Evolutionary conservation across 2,113 vertebrate species (phyloP).

Genomic region (Oriolus oriolus): DNA sequence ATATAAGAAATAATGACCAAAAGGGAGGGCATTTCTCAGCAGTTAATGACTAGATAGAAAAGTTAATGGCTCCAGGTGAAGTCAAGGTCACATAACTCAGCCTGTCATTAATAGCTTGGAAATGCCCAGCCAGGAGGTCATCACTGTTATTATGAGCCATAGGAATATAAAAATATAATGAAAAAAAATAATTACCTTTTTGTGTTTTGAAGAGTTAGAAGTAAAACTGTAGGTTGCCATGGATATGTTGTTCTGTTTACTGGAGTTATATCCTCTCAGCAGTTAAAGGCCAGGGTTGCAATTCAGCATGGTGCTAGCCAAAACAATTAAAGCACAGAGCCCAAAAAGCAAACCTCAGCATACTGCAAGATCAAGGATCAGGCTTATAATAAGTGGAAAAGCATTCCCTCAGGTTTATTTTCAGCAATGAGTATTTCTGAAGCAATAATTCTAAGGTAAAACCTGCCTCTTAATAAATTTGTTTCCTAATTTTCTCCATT

Average conservation of each 20-base stretch:
- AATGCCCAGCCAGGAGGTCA: constrained; percentile 60
- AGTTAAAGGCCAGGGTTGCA: constrained; percentile 18
- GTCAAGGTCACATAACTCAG: constrained; percentile 54
- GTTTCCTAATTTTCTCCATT: background rate
- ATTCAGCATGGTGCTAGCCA: constrained; percentile 38
- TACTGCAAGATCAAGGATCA: constrained; percentile 7
- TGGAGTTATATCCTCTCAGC: background rate
- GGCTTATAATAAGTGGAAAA: constrained; percentile 2
- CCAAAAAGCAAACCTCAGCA: constrained; percentile 28
- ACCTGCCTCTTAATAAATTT: background rate
- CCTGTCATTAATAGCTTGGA: constrained; percentile 52
- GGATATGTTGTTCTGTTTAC: constrained; percentile 57
- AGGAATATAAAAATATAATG: constrained; percentile 45
- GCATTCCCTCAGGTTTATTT: background rate
- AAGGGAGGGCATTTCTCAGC: constrained; percentile 48
- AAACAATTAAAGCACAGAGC: constrained; percentile 20
- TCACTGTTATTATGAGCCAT: constrained; percentile 33
- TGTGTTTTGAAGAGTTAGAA: constrained; percentile 47
- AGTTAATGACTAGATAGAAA: constrained; percentile 61
- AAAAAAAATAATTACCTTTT: constrained; percentile 49
- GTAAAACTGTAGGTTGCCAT: constrained; percentile 46
- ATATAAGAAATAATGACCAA: constrained; percentile 51
- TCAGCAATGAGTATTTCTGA: background rate
- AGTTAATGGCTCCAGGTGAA: constrained; percentile 60
- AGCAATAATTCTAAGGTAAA: background rate